Percentiles rank a stretch among this genome's conserved stretches.
Conservation (phyloP, 2,888 invertebrate species). For the Coleophora flavipennella region DNA sequence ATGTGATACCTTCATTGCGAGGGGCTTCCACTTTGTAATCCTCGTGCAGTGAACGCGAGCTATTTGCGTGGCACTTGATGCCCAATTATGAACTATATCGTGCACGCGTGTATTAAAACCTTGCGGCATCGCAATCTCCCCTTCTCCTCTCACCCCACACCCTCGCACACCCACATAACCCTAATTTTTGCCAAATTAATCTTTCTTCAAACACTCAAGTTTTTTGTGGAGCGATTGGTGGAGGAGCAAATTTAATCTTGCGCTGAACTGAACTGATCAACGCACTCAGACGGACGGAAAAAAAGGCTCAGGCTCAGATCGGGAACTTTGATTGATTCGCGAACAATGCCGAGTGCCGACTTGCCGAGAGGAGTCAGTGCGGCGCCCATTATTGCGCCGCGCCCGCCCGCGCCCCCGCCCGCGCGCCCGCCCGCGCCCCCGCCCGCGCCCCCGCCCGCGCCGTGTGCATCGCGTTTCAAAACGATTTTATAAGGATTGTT, state of each 20-base stretch:
- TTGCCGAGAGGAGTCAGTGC: too few relatives aligned
- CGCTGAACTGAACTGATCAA: constrained; percentile 20
- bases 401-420: too few relatives aligned
- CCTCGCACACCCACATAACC: constrained; percentile 8
- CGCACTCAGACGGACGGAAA: too few relatives aligned
- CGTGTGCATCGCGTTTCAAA: background rate
- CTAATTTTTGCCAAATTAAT: constrained; percentile 62
- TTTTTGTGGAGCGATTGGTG: constrained; percentile 43
- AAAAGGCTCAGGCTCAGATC: too few relatives aligned
- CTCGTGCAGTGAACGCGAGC: background rate
- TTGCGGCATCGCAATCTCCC: too few relatives aligned
- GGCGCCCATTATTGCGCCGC: too few relatives aligned
- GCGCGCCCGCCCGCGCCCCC: background rate
- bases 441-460: background rate
- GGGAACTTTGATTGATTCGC: too few relatives aligned
- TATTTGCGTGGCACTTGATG: background rate
- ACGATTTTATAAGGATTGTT: too few relatives aligned
- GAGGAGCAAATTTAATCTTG: constrained; percentile 50
- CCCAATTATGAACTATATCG: background rate
- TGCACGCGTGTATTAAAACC: too few relatives aligned
- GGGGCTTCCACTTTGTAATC: background rate
- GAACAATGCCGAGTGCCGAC: too few relatives aligned
- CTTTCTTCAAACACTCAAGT: constrained; percentile 60
- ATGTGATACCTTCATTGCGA: too few relatives aligned
- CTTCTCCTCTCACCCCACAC: background rate